Percentiles rank a stretch among this genome's conserved stretches.
These are phyloP conservation scores for Steinernema hermaphroditum DNA, from an alignment of 2,888 invertebrate genomes.

Conservation along the genomic window DNA sequence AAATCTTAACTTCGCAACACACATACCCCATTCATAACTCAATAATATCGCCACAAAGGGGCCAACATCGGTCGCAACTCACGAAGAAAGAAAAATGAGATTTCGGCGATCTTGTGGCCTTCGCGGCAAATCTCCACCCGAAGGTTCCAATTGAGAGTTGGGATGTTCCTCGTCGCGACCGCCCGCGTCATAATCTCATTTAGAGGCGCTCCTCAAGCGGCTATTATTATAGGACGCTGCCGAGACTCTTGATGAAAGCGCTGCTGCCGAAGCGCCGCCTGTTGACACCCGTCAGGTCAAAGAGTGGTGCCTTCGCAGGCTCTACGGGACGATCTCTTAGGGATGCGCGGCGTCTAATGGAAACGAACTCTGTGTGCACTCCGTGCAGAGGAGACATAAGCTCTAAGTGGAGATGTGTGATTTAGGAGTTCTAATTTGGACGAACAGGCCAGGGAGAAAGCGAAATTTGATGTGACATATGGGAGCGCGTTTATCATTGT, in stretches of 20 bases:
- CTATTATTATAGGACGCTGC: not conserved
- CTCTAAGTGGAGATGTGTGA: not conserved
- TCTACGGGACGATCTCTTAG: not conserved
- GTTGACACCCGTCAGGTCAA: not conserved
- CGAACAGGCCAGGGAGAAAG: not conserved
- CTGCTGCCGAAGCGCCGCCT: not conserved
- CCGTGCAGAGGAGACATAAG: not conserved
- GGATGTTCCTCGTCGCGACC: not conserved
- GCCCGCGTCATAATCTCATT: constrained; percentile 15
- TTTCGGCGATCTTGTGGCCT: not conserved
- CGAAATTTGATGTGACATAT: too few species aligned
- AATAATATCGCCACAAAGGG: not conserved
- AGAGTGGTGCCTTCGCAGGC: not conserved
- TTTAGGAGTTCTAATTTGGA: not conserved
- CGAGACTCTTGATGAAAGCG: not conserved
- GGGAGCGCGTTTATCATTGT: not conserved
- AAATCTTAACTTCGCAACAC: not conserved
- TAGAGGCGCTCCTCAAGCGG: not conserved
- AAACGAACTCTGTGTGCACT: not conserved
- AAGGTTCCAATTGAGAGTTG: not conserved
- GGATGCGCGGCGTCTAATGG: not conserved
- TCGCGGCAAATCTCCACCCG: not conserved
- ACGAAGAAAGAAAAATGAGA: not conserved
- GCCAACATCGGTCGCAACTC: not conserved
- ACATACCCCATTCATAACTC: not conserved